These are phyloP conservation scores for Poeciliopsis presidionis DNA, from an alignment of 2,797 vertebrate genomes.

Conservation along the genomic window DNA sequence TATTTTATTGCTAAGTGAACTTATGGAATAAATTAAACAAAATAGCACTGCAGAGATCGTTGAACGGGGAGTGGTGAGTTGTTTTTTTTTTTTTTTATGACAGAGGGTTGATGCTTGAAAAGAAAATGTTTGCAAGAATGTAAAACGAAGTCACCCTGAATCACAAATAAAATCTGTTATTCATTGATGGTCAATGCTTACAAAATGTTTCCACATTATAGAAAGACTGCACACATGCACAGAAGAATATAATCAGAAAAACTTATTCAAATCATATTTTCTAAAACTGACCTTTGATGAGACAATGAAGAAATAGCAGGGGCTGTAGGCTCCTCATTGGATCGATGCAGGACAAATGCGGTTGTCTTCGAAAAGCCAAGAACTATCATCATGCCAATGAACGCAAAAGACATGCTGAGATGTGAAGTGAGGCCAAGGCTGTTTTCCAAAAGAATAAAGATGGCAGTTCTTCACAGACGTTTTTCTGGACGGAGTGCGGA, in stretches of 20 bases:
- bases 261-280: not conserved
- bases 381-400: conserved; percentile 48
- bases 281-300: conserved; percentile 67
- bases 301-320: conserved; percentile 20
- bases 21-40: not conserved
- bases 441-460: conserved; percentile 17
- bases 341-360: conserved; percentile 68
- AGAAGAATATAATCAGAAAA: not conserved
- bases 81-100: no score
- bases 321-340: conserved; percentile 42
- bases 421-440: conserved; percentile 1
- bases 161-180: not conserved
- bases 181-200: not conserved
- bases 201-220: not conserved
- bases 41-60: not conserved
- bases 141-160: not conserved
- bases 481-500: conserved; percentile 43
- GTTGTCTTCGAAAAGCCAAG: conserved; percentile 59
- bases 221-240: not conserved
- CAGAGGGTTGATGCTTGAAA: not conserved
- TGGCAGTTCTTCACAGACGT: conserved; percentile 11
- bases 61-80: not conserved
- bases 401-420: conserved; percentile 60
- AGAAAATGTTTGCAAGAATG: not conserved
- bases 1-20: no score